Evolutionary conservation across 2,797 vertebrate species (phyloP), one percentile per base, ranked within the genome.

Genomic region (Menidia menidia): DNA sequence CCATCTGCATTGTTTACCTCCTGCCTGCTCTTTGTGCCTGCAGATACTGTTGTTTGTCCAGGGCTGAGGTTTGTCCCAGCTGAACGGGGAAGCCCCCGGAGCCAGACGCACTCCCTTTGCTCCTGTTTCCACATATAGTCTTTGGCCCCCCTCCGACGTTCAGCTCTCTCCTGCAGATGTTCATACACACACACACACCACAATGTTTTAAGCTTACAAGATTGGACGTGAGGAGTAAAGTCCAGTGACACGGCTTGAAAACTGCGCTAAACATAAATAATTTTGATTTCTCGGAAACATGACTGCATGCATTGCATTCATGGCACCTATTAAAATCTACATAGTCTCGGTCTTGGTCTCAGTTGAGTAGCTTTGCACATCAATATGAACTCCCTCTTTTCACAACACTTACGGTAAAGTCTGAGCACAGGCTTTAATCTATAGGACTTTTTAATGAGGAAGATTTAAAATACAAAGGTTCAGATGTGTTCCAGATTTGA

Each of bases 11-110:
- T 30, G 12, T 78, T 51, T 41, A 63, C 69, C 66, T 63, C 19
- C 0, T 47, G 48, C 41, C 66, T 18, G 0, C 55, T 61, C 56
- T 57, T 18, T 75, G 56, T 68, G 39, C 78, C 63, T 68, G 60
- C 58, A 42, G 56, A 73, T 60, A 31, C 67, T 71, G 55, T 75
- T 62, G 70, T 77, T 88, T 88, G 86, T 91, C 88, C 86, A 83
- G 71, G 25, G 2, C 71, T 77, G 71, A 52, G 77, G 72, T 85
- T 79, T 75, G 64, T 81, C 80, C 81, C 82, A 83, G 78, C 78
- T 85, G 83, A 82, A 66, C 18, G 78, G 79, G 84, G 78, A 89
- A 84, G 80, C 73, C 87, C 81, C 77, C 10, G 1, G 64, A 87
- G 86, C 75, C 78, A 83, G 72, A 83, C 31, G 10, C 72, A 81